A percentile compares a stretch with the other conserved stretches of the same genome.
Evolutionary conservation across 1,140 invertebrate species (phyloP).

Genomic region (Linepithema humile): DNA sequence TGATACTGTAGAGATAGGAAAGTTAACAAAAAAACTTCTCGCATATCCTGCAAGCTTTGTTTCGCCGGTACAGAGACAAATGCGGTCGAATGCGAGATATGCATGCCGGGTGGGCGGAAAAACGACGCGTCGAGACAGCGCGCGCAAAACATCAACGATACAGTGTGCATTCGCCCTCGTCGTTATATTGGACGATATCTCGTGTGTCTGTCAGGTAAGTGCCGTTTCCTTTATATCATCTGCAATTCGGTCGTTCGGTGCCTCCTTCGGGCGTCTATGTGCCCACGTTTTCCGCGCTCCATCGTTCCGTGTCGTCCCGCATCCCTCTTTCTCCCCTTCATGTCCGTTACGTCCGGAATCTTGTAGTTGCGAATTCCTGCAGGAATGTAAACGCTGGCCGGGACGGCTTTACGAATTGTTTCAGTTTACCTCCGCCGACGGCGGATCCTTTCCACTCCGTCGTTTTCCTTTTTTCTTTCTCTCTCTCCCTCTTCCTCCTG

Average conservation of each 20-base stretch:
- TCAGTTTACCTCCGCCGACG: constrained; percentile 56
- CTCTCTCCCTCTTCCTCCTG: neutral
- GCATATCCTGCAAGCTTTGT: neutral
- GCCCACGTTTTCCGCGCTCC: neutral
- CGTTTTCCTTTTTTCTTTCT: neutral
- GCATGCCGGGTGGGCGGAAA: neutral
- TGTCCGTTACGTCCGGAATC: constrained; percentile 69
- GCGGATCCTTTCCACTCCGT: neutral
- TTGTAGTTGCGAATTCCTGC: constrained; percentile 80
- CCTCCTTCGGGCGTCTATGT: neutral
- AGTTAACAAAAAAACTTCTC: neutral
- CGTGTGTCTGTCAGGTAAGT: neutral
- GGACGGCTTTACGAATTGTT: constrained; percentile 78
- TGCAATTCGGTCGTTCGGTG: neutral
- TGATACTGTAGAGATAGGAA: neutral
- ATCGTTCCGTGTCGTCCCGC: constrained; percentile 18
- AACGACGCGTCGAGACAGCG: neutral
- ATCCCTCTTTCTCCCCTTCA: constrained; percentile 39
- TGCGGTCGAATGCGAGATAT: neutral
- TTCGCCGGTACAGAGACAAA: neutral
- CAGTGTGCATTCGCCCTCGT: neutral
- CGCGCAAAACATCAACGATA: constrained; percentile 16
- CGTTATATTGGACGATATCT: constrained; percentile 31
- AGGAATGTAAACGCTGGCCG: constrained; percentile 76
- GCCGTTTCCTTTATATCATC: constrained; percentile 22